A percentile compares a stretch with the other conserved stretches of the same genome.
phyloP scores from a whole-genome alignment of 2,113 vertebrate genomes.

The Cyphomyrus discorhynchus region DNA sequence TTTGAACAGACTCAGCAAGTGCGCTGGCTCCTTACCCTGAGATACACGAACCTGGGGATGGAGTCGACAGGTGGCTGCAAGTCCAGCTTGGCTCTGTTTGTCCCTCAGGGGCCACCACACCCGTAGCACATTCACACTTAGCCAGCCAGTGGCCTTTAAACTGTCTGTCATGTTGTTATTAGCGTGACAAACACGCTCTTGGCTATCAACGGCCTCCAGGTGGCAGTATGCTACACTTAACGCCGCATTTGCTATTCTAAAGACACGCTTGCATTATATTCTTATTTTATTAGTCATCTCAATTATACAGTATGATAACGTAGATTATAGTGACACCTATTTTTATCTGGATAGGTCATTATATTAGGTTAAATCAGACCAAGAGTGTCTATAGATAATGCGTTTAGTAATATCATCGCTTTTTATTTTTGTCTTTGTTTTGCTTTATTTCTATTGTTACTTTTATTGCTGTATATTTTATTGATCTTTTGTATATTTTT shows the following conservation, averaged over 20 bases:
- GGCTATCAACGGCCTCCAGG: not conserved
- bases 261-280: not conserved
- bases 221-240: not conserved
- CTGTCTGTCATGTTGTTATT: not conserved
- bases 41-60: constrained; percentile 70
- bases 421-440: not conserved
- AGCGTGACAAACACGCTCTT: not conserved
- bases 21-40: constrained; percentile 83
- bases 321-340: not conserved
- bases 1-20: constrained; percentile 83
- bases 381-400: not conserved
- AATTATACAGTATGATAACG: not conserved
- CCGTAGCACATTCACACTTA: not conserved
- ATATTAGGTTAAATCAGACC: not conserved
- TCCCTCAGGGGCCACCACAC: not conserved
- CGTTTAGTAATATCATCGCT: not conserved
- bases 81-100: not conserved
- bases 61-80: not conserved
- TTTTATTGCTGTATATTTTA: not conserved
- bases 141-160: not conserved
- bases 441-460: not conserved
- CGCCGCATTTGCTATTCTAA: not conserved
- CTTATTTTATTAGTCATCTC: not conserved
- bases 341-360: not conserved
- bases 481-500: not conserved